Evolutionary conservation across 2,888 invertebrate species (phyloP).

Genomic region (Bugulina stolonifera): DNA sequence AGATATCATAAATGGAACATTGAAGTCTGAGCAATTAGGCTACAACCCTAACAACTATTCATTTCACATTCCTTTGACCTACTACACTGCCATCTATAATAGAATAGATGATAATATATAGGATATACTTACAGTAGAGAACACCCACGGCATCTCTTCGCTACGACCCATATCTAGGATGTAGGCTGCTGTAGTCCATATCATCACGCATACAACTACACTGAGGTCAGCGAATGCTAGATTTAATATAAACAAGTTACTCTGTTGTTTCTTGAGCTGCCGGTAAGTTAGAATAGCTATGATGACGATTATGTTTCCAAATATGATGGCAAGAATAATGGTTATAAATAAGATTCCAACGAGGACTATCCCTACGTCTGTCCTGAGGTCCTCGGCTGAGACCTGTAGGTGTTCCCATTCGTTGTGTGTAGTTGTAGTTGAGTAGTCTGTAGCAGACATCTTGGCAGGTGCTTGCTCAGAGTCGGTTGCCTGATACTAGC

Average conservation of each 20-base stretch:
- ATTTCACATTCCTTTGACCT: too few species aligned
- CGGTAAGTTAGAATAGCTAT: constrained; percentile 33
- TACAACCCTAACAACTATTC: too few species aligned
- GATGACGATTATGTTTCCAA: constrained; percentile 43
- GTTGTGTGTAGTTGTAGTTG: not conserved
- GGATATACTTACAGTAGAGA: constrained; percentile 5
- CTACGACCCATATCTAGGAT: constrained; percentile 31
- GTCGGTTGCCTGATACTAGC: too few species aligned
- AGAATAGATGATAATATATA: too few species aligned
- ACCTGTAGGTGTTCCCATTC: not conserved
- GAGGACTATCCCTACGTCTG: not conserved
- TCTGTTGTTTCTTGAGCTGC: constrained; percentile 35
- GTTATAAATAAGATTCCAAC: constrained; percentile 28
- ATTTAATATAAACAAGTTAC: constrained; percentile 45
- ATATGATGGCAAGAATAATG: constrained; percentile 34
- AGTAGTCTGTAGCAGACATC: not conserved
- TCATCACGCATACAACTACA: constrained; percentile 42
- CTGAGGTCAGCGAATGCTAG: constrained; percentile 41
- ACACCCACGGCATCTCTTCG: not conserved
- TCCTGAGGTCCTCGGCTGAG: not conserved
- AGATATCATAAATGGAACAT: too few species aligned
- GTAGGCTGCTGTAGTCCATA: constrained; percentile 35
- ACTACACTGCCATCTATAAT: too few species aligned
- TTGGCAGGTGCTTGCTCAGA: too few species aligned
- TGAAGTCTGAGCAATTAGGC: too few species aligned